These are phyloP conservation scores for Etia nguti DNA, from an alignment of 2,113 vertebrate genomes.

Conservation along the genomic window DNA sequence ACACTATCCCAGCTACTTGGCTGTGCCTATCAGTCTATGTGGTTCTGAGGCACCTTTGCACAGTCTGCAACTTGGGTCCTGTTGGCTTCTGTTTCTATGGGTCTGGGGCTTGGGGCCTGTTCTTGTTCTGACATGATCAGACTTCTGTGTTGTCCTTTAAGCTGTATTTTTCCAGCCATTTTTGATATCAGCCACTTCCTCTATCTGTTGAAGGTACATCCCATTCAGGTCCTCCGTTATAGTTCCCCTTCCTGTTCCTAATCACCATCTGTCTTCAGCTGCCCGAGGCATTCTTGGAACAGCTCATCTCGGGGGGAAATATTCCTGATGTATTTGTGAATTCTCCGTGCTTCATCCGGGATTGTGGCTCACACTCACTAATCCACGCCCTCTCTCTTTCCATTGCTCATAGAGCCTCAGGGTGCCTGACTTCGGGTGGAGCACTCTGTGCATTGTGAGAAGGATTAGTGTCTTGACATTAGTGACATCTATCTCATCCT, in stretches of 20 bases:
- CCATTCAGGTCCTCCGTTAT: neutral
- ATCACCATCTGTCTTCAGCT: neutral
- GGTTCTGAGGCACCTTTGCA: neutral
- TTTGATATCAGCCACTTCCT: fast-evolving
- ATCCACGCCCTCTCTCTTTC: neutral
- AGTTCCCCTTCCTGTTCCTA: neutral
- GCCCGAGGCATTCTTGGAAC: neutral
- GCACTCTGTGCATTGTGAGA: neutral
- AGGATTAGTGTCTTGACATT: neutral
- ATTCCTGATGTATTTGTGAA: neutral
- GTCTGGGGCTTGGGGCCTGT: fast-evolving
- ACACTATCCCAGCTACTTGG: neutral
- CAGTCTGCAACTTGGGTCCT: neutral
- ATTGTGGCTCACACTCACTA: neutral
- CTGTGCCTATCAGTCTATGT: neutral
- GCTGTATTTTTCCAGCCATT: neutral
- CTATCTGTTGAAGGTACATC: neutral
- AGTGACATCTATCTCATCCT: neutral
- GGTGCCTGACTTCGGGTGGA: neutral
- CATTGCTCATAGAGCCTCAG: neutral
- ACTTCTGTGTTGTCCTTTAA: neutral
- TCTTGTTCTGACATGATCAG: neutral
- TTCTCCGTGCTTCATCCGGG: neutral
- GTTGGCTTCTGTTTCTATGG: neutral
- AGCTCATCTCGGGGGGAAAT: neutral